Base-by-base conservation (phyloP, 2,888 invertebrate genomes). In the Ochropleura leucogaster region DNA sequence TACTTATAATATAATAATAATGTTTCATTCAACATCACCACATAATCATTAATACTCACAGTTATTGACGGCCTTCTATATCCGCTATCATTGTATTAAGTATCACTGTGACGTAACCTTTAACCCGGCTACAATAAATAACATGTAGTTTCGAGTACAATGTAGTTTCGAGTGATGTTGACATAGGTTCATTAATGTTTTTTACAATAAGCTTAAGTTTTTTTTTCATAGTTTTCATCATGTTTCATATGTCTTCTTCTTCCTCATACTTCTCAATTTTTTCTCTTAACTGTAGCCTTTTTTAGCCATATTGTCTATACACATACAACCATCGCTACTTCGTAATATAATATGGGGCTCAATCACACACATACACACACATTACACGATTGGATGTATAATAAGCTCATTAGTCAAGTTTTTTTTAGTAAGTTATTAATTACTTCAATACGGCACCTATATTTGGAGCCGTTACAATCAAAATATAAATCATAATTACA, bases 401-500 rank as follows among this genome's bases (percentile, higher is more conserved):
- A 30, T 20, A 14, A 20, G 57, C 57, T 53, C 4, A 9, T n/a
- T 14, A 14, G 7, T 10, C 6, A 44, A 62, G 44, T 44, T 62
- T 44, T n/a, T 60, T 44, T 62, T 62, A 14, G 60, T 0, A n/a
- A 8, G 10, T 49, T 10, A 44, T 49, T 49, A n/a, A 30, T 44
- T 4, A 49, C 3, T 0, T 14, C 14, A 51, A n/a, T 60, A 60
- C 44, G 14, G 49, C 44, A 69, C 7, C 8, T 16, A 16, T 40
- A 12, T 42, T 62, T 62, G n/a, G 42, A 14, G 51, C 59, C 49
- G 72, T 59, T 60, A 44, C 30, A 44, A n/a, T 62, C n/a, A 20
- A 30, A 59, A 59, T 16, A 72, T 72, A 44, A 46, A 72, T 63
- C 53, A 72, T 72, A 49, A n/a, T 49, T 46, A 73, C n/a, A 40